These are phyloP conservation scores for Tonatia bakeri DNA, from an alignment of 2,113 vertebrate genomes.

Conservation along the genomic window DNA sequence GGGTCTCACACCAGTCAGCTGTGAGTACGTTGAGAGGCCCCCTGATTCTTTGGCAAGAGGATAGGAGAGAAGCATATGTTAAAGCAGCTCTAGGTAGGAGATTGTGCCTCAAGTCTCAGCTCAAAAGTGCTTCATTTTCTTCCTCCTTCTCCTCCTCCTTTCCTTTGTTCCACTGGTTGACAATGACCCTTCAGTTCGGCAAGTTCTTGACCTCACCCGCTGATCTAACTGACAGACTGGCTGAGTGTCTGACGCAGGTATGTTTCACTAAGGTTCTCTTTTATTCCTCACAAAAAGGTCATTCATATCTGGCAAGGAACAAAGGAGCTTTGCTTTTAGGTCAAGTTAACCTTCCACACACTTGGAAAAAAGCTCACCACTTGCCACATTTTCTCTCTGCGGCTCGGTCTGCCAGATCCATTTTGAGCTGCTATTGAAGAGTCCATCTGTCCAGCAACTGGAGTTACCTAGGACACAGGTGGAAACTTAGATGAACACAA, in stretches of 20 bases:
- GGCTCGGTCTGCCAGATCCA: neutral
- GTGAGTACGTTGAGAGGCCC: neutral
- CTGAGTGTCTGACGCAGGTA: neutral
- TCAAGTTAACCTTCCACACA: neutral
- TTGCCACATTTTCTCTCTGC: neutral
- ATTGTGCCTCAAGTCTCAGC: neutral
- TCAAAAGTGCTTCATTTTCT: neutral
- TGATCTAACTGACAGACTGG: neutral
- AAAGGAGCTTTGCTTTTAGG: neutral
- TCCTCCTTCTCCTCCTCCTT: neutral
- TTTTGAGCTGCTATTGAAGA: neutral
- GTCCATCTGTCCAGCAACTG: neutral
- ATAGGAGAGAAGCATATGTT: neutral
- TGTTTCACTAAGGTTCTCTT: neutral
- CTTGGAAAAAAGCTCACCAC: neutral
- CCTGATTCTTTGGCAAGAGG: neutral
- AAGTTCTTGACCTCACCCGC: neutral
- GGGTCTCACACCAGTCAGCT: neutral
- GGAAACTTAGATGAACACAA: neutral
- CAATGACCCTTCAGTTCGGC: conserved; percentile 25
- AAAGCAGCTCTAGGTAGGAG: neutral
- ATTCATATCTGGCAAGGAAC: neutral
- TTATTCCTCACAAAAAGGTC: neutral
- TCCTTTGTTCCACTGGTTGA: conserved; percentile 40
- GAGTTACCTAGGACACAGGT: neutral